phyloP scores from a whole-genome alignment of 2,113 vertebrate species.

The Carassius gibelio region DNA sequence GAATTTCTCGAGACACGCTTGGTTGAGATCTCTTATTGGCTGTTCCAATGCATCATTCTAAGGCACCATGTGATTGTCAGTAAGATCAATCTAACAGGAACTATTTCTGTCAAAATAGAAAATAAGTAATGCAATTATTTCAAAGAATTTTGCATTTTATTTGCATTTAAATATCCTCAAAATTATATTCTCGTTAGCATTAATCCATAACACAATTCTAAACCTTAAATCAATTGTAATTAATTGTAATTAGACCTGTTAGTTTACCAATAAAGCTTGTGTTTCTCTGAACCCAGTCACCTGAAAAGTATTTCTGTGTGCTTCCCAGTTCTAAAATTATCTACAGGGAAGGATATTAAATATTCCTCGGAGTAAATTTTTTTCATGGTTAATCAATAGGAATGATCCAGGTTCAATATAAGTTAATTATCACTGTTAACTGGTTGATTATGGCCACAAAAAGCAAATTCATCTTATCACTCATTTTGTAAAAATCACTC shows the following conservation, averaged over 20 bases:
- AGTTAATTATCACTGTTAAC: not conserved
- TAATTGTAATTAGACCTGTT: conserved; percentile 11
- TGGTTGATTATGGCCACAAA: too few species aligned
- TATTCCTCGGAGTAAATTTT: too few species aligned
- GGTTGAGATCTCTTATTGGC: not conserved
- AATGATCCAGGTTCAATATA: not conserved
- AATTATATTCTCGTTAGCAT: not conserved
- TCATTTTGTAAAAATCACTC: too few species aligned
- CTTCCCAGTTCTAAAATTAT: conserved; percentile 1
- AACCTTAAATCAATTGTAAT: not conserved
- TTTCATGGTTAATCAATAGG: not conserved
- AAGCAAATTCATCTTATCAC: too few species aligned
- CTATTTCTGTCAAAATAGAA: not conserved
- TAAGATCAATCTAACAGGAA: not conserved
- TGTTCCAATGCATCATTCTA: not conserved
- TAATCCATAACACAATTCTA: not conserved
- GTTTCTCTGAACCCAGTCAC: conserved; percentile 31
- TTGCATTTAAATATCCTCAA: not conserved
- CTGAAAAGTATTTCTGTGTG: not conserved
- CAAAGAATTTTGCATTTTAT: not conserved
- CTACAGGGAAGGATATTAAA: not conserved
- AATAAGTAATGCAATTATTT: not conserved
- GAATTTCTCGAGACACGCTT: not conserved
- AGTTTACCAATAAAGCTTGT: not conserved
- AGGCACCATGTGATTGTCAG: not conserved